A percentile compares a stretch with the other conserved stretches of the same genome.
phyloP scores from a whole-genome alignment of 2,888 invertebrate species.

The Gibbula magus region DNA sequence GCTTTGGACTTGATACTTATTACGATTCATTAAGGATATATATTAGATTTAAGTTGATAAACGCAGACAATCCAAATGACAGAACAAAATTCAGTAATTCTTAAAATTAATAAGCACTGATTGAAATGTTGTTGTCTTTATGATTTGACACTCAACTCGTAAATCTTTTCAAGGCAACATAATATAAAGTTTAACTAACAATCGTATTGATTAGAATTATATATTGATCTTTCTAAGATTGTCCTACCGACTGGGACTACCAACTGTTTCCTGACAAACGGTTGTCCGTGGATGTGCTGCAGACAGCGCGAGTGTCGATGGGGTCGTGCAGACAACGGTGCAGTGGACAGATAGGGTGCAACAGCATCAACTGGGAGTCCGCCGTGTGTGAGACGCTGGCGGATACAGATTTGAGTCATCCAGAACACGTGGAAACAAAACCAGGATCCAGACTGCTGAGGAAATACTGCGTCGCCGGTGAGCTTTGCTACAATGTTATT shows the following conservation, averaged over 20 bases:
- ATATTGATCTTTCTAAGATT: not conserved
- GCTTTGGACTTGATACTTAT: too few species aligned
- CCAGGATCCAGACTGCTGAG: conserved; percentile 29
- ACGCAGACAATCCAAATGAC: too few species aligned
- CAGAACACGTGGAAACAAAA: conserved; percentile 6
- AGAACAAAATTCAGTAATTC: too few species aligned
- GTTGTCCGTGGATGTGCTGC: not conserved
- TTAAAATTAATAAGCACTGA: too few species aligned
- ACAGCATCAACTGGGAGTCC: conserved; percentile 10
- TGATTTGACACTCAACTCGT: too few species aligned
- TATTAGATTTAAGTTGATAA: too few species aligned
- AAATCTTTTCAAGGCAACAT: too few species aligned
- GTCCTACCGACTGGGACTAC: not conserved
- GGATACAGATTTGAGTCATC: conserved; percentile 28
- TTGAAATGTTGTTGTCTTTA: too few species aligned
- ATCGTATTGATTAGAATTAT: too few species aligned
- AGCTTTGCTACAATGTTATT: too few species aligned
- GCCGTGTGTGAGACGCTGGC: conserved; percentile 35
- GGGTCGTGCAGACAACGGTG: not conserved
- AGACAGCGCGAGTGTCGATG: not conserved
- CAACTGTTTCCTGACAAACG: not conserved
- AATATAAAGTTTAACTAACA: too few species aligned
- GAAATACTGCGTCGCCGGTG: conserved; percentile 35
- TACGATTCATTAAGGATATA: too few species aligned
- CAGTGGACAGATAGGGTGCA: not conserved